A percentile compares a stretch with the other conserved stretches of the same genome.
phyloP scores from a whole-genome alignment of 2,888 invertebrate genomes.

The Phyllotreta cruciferae region DNA sequence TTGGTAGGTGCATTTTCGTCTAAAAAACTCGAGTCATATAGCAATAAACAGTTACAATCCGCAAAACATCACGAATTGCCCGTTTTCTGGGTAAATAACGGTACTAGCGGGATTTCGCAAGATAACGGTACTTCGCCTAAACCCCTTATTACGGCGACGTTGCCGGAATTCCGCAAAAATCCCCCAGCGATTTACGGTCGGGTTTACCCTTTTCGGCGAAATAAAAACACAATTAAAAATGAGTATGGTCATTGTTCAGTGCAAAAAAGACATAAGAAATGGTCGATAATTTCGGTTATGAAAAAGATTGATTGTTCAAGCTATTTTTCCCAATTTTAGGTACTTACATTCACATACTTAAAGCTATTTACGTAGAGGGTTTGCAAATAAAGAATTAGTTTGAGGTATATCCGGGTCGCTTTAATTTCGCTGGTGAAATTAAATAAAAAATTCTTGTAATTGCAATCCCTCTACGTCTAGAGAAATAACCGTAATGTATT shows the following conservation, averaged over 20 bases:
- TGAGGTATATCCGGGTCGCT: background rate
- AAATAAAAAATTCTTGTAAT: background rate
- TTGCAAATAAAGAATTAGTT: background rate
- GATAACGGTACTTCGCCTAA: conserved; percentile 21
- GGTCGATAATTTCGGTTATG: conserved; percentile 24
- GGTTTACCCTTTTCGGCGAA: background rate
- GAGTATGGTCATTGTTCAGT: conserved; percentile 28
- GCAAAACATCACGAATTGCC: conserved; percentile 23
- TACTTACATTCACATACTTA: conserved; percentile 23
- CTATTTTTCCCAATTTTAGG: conserved; percentile 26
- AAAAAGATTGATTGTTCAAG: conserved; percentile 30
- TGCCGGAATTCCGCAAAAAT: background rate
- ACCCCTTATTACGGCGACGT: conserved; percentile 5
- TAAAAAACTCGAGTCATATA: conserved; percentile 30
- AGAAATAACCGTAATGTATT: background rate
- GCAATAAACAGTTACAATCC: conserved; percentile 33
- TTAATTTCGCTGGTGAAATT: background rate
- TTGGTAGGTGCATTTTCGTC: no score
- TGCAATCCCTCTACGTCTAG: background rate
- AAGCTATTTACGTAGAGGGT: conserved; percentile 5
- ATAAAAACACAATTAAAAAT: conserved; percentile 22
- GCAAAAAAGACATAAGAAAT: conserved; percentile 28
- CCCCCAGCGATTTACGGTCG: no score
- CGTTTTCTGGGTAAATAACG: conserved; percentile 30
- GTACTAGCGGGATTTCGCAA: conserved; percentile 26